phyloP scores from a whole-genome alignment of 2,797 vertebrate genomes.

The Morelia viridis region DNA sequence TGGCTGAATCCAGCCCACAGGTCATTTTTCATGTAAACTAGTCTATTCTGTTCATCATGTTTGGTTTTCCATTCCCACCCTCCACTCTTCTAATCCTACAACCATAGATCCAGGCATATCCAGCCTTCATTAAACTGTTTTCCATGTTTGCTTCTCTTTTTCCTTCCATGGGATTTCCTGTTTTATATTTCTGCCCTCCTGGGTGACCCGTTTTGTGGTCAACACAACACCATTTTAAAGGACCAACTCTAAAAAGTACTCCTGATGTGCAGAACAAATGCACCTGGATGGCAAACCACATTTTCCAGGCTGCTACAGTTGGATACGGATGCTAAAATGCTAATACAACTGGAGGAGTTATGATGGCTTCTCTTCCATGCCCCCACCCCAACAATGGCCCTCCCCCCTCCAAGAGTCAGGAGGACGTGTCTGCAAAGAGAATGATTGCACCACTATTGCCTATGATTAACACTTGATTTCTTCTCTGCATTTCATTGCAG shows the following conservation, averaged over 20 bases:
- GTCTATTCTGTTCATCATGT: not conserved
- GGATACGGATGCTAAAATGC: not conserved
- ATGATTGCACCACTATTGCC: too few species aligned
- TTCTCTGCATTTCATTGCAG: conserved; percentile 39
- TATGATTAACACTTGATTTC: conserved; percentile 44
- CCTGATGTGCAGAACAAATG: not conserved
- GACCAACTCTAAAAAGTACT: not conserved
- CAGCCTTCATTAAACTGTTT: not conserved
- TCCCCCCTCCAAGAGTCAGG: not conserved
- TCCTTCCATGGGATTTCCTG: not conserved
- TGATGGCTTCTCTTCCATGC: not conserved
- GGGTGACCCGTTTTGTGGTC: not conserved
- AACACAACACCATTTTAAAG: not conserved
- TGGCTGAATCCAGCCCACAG: too few species aligned
- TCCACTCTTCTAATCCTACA: not conserved
- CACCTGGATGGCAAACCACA: not conserved
- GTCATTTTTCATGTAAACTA: not conserved
- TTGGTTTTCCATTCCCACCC: not conserved
- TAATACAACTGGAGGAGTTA: not conserved
- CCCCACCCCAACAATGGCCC: not conserved
- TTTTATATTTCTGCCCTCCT: not conserved
- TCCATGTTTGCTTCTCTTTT: not conserved
- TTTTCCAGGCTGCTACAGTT: not conserved
- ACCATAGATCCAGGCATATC: not conserved
- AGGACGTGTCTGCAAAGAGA: not conserved